phyloP scores from a whole-genome alignment of 2,797 vertebrate species.

The Pantherophis alleghaniensis region DNA sequence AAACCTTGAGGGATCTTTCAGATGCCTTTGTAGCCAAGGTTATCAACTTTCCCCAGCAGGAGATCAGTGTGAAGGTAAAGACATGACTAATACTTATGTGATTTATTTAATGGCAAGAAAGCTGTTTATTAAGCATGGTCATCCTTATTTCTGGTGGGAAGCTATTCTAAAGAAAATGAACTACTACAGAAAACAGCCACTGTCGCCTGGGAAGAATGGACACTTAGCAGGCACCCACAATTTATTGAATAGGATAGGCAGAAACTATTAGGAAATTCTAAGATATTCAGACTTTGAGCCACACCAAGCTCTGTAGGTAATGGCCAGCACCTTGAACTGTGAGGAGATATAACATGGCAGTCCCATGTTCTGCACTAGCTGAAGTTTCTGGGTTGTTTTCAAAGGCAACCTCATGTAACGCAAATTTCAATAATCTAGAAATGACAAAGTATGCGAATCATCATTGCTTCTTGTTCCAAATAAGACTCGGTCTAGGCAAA shows the following conservation, averaged over 20 bases:
- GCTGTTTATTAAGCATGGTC: background rate
- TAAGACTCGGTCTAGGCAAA: background rate
- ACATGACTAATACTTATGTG: background rate
- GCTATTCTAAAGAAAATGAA: background rate
- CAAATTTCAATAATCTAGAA: background rate
- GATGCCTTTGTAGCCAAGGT: conserved; percentile 83
- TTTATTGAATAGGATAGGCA: background rate
- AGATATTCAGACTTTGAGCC: background rate
- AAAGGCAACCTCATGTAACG: background rate
- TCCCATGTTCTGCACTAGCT: background rate
- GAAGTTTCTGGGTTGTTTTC: background rate
- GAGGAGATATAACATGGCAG: background rate
- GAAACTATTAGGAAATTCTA: background rate
- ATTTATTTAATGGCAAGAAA: background rate
- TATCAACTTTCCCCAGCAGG: conserved; percentile 78
- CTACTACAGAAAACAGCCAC: background rate
- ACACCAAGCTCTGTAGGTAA: background rate
- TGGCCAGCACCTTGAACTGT: background rate
- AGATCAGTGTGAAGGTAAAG: conserved; percentile 89
- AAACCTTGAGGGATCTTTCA: conserved; percentile 89
- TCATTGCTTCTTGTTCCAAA: background rate
- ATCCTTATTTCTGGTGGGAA: background rate
- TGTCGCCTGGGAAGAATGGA: background rate
- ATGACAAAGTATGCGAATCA: background rate
- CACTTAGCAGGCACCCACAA: background rate